Conservation (phyloP, 2,888 invertebrate species). For the Lycaena phlaeas region DNA sequence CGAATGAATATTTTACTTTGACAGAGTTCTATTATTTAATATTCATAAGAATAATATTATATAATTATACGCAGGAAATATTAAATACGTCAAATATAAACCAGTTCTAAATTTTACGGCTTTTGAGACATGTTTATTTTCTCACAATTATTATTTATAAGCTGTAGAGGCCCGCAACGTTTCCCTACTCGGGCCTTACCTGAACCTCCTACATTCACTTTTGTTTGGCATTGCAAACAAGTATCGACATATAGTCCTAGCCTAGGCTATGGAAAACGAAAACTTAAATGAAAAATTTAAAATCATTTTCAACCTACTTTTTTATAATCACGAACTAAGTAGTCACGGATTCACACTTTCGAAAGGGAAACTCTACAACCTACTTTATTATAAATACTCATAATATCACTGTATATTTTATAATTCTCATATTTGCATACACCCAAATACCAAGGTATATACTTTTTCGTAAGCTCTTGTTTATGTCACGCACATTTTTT, state of each 20-base stretch:
- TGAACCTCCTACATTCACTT: conserved; percentile 57
- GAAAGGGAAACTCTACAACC: conserved; percentile 21
- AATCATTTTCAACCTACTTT: conserved; percentile 20
- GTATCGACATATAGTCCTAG: conserved; percentile 9
- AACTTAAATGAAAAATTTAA: conserved; percentile 8
- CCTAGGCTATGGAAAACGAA: conserved; percentile 9
- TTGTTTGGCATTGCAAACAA: conserved; percentile 37
- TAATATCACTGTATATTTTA: conserved; percentile 1
- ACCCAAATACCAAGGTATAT: conserved; percentile 4
- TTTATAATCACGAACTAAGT: conserved; percentile 14
- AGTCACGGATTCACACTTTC: conserved; percentile 24
- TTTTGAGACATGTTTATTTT: too few species aligned
- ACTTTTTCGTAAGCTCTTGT: conserved; percentile 3
- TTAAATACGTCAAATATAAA: too few species aligned
- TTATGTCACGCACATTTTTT: neutral
- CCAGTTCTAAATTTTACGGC: too few species aligned
- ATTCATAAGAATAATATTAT: too few species aligned
- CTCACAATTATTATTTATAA: too few species aligned
- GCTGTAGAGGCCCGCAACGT: conserved; percentile 20
- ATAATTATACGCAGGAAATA: too few species aligned
- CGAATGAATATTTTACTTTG: too few species aligned
- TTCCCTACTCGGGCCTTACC: conserved; percentile 37
- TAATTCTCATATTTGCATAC: neutral
- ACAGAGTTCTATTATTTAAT: too few species aligned
- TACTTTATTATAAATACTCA: conserved; percentile 4